phyloP scores from a whole-genome alignment of 2,113 vertebrate genomes.

The Colaptes auratus region DNA sequence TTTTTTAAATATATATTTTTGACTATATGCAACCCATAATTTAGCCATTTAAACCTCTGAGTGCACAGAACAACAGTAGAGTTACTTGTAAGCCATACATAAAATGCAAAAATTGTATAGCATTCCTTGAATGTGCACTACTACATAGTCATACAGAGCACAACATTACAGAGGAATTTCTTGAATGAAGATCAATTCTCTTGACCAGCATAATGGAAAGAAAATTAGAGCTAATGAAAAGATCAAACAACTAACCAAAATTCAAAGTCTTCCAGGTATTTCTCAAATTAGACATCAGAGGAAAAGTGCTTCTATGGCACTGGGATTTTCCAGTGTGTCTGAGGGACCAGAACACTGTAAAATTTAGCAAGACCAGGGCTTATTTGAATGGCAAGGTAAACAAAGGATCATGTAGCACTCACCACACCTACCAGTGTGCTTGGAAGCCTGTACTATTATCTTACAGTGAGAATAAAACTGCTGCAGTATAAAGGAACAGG shows the following conservation, averaged over 20 bases:
- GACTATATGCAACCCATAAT: background rate
- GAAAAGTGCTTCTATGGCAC: fast-evolving
- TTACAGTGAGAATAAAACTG: background rate
- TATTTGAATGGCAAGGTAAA: background rate
- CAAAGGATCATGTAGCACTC: background rate
- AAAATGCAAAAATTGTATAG: background rate
- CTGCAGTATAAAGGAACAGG: background rate
- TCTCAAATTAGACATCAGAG: background rate
- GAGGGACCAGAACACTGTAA: background rate
- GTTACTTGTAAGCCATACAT: background rate
- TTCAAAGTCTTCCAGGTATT: background rate
- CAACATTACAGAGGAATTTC: background rate
- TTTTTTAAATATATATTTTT: background rate
- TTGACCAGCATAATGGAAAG: background rate
- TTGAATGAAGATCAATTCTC: background rate
- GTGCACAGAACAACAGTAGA: background rate
- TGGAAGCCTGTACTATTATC: background rate
- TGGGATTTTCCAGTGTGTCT: background rate
- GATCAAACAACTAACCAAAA: background rate
- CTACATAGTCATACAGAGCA: background rate
- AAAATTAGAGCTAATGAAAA: background rate
- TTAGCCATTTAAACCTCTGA: background rate
- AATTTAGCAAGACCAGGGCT: background rate
- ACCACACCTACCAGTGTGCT: background rate
- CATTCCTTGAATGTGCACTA: background rate